Conservation (phyloP, 2,113 vertebrate species). For the Planiliza haematocheilus region DNA sequence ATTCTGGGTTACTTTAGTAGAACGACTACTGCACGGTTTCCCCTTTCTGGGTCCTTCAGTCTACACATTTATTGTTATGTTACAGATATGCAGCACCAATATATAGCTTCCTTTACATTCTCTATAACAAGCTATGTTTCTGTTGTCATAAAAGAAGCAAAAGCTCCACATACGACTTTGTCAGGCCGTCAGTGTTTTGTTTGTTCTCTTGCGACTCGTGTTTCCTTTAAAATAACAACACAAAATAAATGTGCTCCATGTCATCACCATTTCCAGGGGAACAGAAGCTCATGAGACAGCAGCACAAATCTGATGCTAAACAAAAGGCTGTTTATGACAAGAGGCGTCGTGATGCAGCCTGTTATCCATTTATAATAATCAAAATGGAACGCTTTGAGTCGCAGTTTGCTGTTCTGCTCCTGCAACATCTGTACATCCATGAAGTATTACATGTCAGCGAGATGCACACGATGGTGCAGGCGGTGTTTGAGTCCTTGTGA, state of each 20-base stretch:
- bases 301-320: constrained; percentile 69
- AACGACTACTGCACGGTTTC: neutral
- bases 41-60: constrained; percentile 7
- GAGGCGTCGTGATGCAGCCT: constrained; percentile 65
- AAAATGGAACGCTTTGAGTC: constrained; percentile 47
- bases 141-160: constrained; percentile 58
- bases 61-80: constrained; percentile 17
- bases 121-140: constrained; percentile 53
- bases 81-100: neutral
- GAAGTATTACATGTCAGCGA: constrained; percentile 54
- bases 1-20: neutral
- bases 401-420: constrained; percentile 41
- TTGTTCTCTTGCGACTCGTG: constrained; percentile 63
- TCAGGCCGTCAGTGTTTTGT: constrained; percentile 63
- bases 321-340: constrained; percentile 73
- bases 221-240: constrained; percentile 69
- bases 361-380: constrained; percentile 75
- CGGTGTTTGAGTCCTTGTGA: constrained; percentile 52
- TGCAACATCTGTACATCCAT: constrained; percentile 67
- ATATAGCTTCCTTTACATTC: constrained; percentile 17
- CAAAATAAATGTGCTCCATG: constrained; percentile 73
- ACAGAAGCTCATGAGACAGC: constrained; percentile 60
- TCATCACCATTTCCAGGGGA: constrained; percentile 68
- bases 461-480: constrained; percentile 44
- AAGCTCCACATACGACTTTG: constrained; percentile 47